Base-by-base conservation (phyloP, 2,113 vertebrate genomes). In the Sterrhoptilus dennistouni region DNA sequence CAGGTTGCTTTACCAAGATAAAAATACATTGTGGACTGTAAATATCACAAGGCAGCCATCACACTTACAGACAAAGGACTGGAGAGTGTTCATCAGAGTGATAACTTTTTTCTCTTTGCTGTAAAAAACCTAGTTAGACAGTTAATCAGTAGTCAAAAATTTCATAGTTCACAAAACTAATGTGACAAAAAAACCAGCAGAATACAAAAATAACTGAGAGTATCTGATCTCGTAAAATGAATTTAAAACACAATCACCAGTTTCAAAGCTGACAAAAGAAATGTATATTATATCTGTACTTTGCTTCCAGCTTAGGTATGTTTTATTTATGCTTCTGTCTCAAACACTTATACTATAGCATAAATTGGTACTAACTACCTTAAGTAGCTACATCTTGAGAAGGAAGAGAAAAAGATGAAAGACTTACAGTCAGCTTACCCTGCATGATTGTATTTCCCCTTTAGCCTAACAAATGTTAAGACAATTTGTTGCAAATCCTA, bases 101-200 rank as follows among this genome's bases (percentile, higher is more conserved):
- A 47, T 54, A 52, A 50, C 25, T 21, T 75, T 90, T 80, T 76
- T 89, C 35, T 77, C n/a, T 64, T 54, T 74, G 44, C 47, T 95
- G 44, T 52, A 82, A 86, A 92, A 86, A 8, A 54, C 56, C 18
- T 68, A 77, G 13, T 53, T 92, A 56, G 70, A 38, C 52, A 83
- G 69, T 74, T 74, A 80, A 29, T 66, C 56, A 60, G 40, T 31
- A 95, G 42, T 76, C 69, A 96, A 96, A 93, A 59, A 93, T 38
- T n/a, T 90, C 38, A 61, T 15, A 50, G 42, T 64, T 92, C 50
- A 21, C 6, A 63, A 93, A 95, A 95, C 64, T 36, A 87, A 35
- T 84, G 31, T 64, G 90, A 95, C 40, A 78, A 8, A 93, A 95
- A 83, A 25, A 50, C 23, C 31, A 79, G 18, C 42, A 77, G 59